These are phyloP conservation scores for Lepidotrigona ventralis DNA, from an alignment of 1,140 invertebrate species.

Conservation along the genomic window DNA sequence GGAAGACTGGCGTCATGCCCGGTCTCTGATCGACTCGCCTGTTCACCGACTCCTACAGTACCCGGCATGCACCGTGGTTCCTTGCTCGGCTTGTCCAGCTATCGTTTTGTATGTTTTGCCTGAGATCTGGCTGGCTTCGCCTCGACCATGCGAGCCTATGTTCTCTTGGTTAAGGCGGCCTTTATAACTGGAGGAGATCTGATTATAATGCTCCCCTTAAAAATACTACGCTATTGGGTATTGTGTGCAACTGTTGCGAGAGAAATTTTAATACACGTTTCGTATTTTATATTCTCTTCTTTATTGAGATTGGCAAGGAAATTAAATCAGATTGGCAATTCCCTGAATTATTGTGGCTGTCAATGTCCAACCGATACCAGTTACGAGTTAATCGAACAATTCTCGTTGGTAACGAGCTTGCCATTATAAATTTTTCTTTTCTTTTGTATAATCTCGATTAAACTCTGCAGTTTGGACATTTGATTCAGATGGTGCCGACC, in stretches of 20 bases:
- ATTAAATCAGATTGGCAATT: too few relatives aligned
- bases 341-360: too few relatives aligned
- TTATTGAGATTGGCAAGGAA: too few relatives aligned
- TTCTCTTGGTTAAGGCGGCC: constrained; percentile 27
- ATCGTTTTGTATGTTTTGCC: constrained; percentile 58
- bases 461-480: too few relatives aligned
- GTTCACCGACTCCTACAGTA: constrained; percentile 55
- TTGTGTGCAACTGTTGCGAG: too few relatives aligned
- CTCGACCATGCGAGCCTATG: constrained; percentile 41
- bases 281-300: too few relatives aligned
- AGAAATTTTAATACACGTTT: too few relatives aligned
- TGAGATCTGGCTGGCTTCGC: constrained; percentile 42
- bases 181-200: constrained; percentile 26
- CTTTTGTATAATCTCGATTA: background rate
- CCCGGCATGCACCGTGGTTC: constrained; percentile 57
- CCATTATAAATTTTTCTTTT: background rate
- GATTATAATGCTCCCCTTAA: constrained; percentile 8
- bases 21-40: constrained; percentile 49
- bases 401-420: too few relatives aligned
- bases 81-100: constrained; percentile 51
- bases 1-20: constrained; percentile 64
- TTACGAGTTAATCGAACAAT: too few relatives aligned
- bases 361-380: too few relatives aligned
- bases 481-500: too few relatives aligned
- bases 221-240: background rate